A percentile compares a stretch with the other conserved stretches of the same genome.
phyloP scores from a whole-genome alignment of 2,113 vertebrate species.

The Syngnathus floridae region DNA sequence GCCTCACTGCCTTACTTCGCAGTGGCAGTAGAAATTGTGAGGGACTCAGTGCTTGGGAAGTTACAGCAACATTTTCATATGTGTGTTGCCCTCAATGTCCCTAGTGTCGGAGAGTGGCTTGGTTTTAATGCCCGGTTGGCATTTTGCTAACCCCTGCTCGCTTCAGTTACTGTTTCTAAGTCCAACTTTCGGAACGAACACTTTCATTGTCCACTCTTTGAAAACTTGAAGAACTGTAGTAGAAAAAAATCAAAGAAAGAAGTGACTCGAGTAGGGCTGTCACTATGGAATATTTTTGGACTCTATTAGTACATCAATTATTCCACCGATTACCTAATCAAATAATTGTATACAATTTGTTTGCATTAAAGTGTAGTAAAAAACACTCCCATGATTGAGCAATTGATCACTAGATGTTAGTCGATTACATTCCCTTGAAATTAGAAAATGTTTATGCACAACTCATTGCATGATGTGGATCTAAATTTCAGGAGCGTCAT shows the following conservation, averaged over 20 bases:
- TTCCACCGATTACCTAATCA: no score
- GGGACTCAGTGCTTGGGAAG: slow-evolving; percentile 14
- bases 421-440: not conserved
- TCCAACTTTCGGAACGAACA: not conserved
- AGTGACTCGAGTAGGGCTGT: no score
- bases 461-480: not conserved
- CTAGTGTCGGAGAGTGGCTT: not conserved
- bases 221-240: not conserved
- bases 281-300: no score
- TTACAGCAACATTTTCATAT: not conserved
- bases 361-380: no score
- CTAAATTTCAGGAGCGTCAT: not conserved
- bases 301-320: no score
- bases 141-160: not conserved
- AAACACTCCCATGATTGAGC: not conserved
- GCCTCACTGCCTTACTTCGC: slow-evolving; percentile 32
- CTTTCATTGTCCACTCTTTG: not conserved
- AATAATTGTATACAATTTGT: no score
- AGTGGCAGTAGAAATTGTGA: slow-evolving; percentile 26
- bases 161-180: no score
- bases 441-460: not conserved
- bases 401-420: not conserved
- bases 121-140: not conserved
- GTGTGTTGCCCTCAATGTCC: not conserved
- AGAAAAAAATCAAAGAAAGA: no score